Evolutionary conservation across 2,797 vertebrate species (phyloP).

Genomic region (Sebastes variabilis): DNA sequence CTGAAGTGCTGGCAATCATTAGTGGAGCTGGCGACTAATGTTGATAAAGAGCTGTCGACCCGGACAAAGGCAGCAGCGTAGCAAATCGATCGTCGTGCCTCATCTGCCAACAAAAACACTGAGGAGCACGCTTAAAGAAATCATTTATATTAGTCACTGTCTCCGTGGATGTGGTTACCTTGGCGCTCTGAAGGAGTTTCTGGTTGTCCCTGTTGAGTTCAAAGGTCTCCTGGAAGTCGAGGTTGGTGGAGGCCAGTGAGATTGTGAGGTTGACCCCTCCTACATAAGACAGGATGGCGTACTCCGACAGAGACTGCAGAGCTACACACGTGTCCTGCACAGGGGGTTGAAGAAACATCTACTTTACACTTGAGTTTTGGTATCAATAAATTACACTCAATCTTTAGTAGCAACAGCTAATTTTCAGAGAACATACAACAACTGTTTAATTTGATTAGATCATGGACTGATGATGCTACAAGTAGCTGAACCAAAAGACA

Average conservation of each 20-base stretch:
- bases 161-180: conserved; percentile 73
- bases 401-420: neutral
- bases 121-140: neutral
- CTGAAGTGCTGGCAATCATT: conserved; percentile 3
- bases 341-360: neutral
- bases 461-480: neutral
- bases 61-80: neutral
- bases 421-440: neutral
- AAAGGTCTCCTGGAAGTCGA: conserved; percentile 95
- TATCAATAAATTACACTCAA: neutral
- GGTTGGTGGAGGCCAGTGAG: conserved; percentile 94
- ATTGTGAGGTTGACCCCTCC: conserved; percentile 93
- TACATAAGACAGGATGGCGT: conserved; percentile 92
- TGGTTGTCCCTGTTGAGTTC: conserved; percentile 91
- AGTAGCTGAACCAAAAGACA: neutral
- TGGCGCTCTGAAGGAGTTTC: conserved; percentile 92
- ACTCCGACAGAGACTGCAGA: conserved; percentile 93
- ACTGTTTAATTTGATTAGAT: neutral
- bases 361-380: neutral
- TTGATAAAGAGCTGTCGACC: neutral
- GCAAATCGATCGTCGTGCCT: neutral
- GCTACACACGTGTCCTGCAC: conserved; percentile 93
- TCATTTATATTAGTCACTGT: neutral
- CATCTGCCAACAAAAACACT: neutral
- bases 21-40: neutral